These are phyloP conservation scores for Bombyx huttoni DNA, from an alignment of 2,888 invertebrate species.

Conservation along the genomic window DNA sequence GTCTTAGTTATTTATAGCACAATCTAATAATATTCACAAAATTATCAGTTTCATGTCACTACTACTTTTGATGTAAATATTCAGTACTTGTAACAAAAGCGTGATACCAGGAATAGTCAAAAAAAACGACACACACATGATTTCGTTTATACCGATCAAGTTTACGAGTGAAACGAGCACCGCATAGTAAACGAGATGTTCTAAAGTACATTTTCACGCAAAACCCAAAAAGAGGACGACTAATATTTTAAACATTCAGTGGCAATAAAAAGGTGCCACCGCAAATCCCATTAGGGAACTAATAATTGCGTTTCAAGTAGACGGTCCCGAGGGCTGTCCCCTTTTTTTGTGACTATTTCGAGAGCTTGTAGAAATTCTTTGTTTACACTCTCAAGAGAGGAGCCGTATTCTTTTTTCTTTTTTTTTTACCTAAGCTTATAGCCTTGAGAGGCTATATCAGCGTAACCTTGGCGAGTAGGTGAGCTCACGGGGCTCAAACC, in stretches of 20 bases:
- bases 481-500: too few relatives aligned
- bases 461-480: too few relatives aligned
- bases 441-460: too few relatives aligned
- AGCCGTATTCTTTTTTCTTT: constrained; percentile 11
- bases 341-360: constrained; percentile 30
- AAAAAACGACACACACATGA: too few relatives aligned
- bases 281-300: constrained; percentile 31
- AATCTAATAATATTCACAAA: too few relatives aligned
- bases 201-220: neutral
- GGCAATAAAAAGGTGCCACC: constrained; percentile 19
- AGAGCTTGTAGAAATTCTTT: constrained; percentile 43
- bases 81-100: too few relatives aligned
- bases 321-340: constrained; percentile 24
- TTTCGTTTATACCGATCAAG: too few relatives aligned
- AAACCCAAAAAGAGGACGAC: neutral
- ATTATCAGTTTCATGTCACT: too few relatives aligned
- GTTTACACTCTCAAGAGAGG: constrained; percentile 34
- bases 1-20: too few relatives aligned
- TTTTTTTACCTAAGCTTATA: too few relatives aligned
- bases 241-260: constrained; percentile 13
- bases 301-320: constrained; percentile 45
- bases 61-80: too few relatives aligned
- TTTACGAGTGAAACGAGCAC: neutral
- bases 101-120: too few relatives aligned
- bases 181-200: neutral